phyloP scores from a whole-genome alignment of 1,140 invertebrate species.

The Hermetia illucens region DNA sequence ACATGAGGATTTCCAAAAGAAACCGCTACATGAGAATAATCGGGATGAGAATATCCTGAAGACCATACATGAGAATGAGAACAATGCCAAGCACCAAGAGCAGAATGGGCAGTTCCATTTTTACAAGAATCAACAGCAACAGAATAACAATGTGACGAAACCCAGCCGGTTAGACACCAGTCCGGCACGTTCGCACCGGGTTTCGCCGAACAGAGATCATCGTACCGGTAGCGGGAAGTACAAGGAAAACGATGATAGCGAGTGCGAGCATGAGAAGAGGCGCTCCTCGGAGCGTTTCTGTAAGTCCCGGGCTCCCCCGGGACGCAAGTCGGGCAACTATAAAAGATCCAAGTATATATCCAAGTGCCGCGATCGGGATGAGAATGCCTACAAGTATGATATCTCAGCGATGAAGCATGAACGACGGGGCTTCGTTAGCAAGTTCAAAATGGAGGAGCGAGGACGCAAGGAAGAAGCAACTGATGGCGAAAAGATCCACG shows the following conservation, averaged over 20 bases:
- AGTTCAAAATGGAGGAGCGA: conserved; percentile 12
- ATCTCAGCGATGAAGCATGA: conserved; percentile 24
- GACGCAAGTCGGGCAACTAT: conserved; percentile 15
- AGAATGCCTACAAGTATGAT: conserved; percentile 28
- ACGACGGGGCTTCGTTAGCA: conserved; percentile 26
- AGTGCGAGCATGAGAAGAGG: conserved; percentile 32
- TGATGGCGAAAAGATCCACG: conserved; percentile 8
- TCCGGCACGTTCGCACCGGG: conserved; percentile 19
- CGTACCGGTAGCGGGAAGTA: conserved; percentile 20
- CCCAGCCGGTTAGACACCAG: conserved; percentile 19
- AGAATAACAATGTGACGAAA: conserved; percentile 1
- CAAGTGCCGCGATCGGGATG: conserved; percentile 14
- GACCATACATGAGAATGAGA: no score
- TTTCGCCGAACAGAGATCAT: conserved; percentile 15
- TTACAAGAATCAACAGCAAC: conserved; percentile 3
- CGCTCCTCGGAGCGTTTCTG: conserved; percentile 28
- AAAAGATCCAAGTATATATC: conserved; percentile 15
- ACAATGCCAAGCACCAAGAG: no score
- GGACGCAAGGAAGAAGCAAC: conserved; percentile 10
- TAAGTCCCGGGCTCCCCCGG: conserved; percentile 25
- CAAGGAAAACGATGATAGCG: conserved; percentile 30
- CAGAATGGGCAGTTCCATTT: background rate
- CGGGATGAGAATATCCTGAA: no score
- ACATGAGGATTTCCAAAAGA: conserved; percentile 48
- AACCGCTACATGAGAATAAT: conserved; percentile 31